These are phyloP conservation scores for Cervus canadensis DNA, from an alignment of 2,113 vertebrate species.

Conservation along the genomic window DNA sequence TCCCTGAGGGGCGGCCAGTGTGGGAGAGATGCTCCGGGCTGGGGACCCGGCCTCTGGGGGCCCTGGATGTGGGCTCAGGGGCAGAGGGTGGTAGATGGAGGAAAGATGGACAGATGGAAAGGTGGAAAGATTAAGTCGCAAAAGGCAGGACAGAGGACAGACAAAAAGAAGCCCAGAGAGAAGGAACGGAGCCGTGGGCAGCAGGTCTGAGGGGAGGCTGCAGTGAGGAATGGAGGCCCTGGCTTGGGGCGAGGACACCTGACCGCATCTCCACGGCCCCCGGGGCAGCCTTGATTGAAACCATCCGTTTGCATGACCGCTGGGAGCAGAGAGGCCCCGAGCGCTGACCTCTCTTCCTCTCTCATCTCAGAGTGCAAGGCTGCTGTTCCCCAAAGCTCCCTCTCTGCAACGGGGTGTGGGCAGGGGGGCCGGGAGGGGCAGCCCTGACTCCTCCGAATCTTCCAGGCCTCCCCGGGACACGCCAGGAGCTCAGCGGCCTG, in stretches of 20 bases:
- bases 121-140: neutral
- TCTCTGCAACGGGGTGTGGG: neutral
- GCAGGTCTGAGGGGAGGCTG: rapidly evolving
- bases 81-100: neutral
- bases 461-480: neutral
- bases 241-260: neutral
- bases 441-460: neutral
- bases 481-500: rapidly evolving
- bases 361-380: neutral
- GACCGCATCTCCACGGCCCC: neutral
- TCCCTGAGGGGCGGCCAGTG: neutral
- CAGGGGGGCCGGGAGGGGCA: rapidly evolving
- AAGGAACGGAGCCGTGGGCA: too few species aligned
- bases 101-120: neutral
- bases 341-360: neutral
- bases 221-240: neutral
- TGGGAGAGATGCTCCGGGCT: neutral
- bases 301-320: neutral
- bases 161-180: neutral
- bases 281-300: neutral
- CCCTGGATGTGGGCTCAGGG: rapidly evolving
- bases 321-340: neutral
- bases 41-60: rapidly evolving
- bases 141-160: neutral
- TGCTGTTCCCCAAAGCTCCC: neutral